phyloP scores from a whole-genome alignment of 2,797 vertebrate genomes.

The Pangasius mekongensis region DNA sequence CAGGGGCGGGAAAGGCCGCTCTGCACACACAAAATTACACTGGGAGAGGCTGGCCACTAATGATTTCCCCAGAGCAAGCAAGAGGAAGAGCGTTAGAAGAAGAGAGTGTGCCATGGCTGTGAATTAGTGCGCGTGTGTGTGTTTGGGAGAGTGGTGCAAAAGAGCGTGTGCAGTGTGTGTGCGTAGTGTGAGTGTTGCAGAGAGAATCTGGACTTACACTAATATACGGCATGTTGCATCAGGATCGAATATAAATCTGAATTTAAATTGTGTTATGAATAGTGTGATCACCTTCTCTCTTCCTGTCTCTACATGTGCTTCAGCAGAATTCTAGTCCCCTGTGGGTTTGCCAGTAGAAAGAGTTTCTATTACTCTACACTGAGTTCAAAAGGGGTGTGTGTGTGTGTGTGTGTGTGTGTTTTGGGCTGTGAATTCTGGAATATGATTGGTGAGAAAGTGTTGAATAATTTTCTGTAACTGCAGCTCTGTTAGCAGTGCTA shows the following conservation, averaged over 20 bases:
- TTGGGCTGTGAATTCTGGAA: not conserved
- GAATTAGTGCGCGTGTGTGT: constrained; percentile 35
- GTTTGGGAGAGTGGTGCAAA: constrained; percentile 28
- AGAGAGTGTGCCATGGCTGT: constrained; percentile 23
- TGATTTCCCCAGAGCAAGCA: constrained; percentile 58
- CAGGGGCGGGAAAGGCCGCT: constrained; percentile 60
- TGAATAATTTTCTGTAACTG: not conserved
- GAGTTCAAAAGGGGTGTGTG: constrained; percentile 30
- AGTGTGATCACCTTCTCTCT: constrained; percentile 41
- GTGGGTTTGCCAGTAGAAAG: constrained; percentile 42
- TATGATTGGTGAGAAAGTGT: not conserved
- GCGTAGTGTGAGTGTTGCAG: constrained; percentile 17
- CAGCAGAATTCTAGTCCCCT: constrained; percentile 37
- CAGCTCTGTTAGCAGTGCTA: not conserved
- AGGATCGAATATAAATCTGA: constrained; percentile 33
- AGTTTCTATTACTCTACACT: constrained; percentile 47
- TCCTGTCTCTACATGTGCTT: constrained; percentile 21
- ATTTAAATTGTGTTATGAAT: constrained; percentile 33
- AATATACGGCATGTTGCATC: constrained; percentile 48
- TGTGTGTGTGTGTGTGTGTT: not conserved
- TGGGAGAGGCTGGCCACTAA: constrained; percentile 61
- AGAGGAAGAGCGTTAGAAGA: constrained; percentile 36
- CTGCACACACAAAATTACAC: constrained; percentile 58
- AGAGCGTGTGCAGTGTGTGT: not conserved
- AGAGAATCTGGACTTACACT: constrained; percentile 38